Percentiles rank a stretch among this genome's conserved stretches.
These are phyloP conservation scores for Numenius arquata DNA, from an alignment of 2,113 vertebrate species.

Conservation along the genomic window DNA sequence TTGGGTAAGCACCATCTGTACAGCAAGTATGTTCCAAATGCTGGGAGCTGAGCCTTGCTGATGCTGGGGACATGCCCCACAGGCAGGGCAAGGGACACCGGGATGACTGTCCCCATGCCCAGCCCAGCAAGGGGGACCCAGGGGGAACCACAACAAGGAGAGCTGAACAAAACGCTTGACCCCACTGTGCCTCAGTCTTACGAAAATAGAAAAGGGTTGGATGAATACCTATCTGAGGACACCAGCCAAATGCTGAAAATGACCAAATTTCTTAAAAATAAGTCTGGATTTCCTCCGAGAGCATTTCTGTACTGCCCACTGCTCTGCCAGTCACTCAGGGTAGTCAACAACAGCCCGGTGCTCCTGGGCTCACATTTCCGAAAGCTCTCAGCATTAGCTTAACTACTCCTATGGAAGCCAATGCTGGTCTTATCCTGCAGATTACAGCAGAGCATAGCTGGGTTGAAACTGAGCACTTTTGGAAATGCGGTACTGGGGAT, in stretches of 20 bases:
- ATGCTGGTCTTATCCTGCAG: not conserved
- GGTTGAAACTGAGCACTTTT: not conserved
- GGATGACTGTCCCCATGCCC: accelerated
- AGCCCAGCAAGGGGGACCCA: not conserved
- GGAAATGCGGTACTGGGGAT: not conserved
- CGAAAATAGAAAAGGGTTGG: not conserved
- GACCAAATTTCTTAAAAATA: not conserved
- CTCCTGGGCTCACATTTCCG: not conserved
- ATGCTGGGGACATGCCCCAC: accelerated
- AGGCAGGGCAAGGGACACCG: not conserved
- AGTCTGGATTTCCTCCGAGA: not conserved
- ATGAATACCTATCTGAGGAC: not conserved
- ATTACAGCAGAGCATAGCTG: not conserved
- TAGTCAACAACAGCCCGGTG: not conserved
- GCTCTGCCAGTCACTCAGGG: not conserved
- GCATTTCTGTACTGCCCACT: not conserved
- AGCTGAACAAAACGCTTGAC: not conserved
- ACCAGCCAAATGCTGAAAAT: not conserved
- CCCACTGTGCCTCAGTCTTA: not conserved
- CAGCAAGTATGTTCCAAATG: not conserved
- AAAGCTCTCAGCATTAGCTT: not conserved
- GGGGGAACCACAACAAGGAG: not conserved
- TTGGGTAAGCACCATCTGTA: not conserved
- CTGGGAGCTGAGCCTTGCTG: not conserved
- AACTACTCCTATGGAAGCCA: not conserved